Evolutionary conservation across 2,113 vertebrate species (phyloP).

Genomic region (Serinus canaria): DNA sequence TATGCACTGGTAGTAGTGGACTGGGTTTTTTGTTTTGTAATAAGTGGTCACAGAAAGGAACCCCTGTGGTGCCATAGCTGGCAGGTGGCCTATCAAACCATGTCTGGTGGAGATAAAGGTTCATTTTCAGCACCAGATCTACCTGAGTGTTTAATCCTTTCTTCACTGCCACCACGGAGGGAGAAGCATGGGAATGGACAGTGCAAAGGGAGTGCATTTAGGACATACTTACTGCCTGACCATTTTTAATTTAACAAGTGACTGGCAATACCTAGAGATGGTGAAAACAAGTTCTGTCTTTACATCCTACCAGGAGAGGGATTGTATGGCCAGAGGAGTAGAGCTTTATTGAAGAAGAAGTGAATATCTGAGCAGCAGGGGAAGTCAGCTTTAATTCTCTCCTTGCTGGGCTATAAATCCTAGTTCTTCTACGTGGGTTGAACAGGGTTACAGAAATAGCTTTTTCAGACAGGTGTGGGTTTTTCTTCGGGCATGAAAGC

Average conservation of each 20-base stretch:
- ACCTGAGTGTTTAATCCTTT: background rate
- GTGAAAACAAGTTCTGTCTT: background rate
- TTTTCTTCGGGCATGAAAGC: background rate
- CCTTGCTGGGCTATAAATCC: background rate
- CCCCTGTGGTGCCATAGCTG: background rate
- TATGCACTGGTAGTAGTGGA: background rate
- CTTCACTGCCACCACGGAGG: accelerated
- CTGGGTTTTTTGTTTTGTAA: background rate
- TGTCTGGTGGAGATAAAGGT: background rate
- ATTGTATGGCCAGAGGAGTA: background rate
- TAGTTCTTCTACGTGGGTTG: background rate
- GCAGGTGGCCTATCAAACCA: background rate
- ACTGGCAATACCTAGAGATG: background rate
- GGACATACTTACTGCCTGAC: background rate
- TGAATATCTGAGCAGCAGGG: background rate
- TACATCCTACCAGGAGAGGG: background rate
- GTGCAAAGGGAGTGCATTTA: background rate
- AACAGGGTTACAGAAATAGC: background rate
- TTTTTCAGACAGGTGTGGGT: background rate
- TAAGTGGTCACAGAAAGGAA: background rate
- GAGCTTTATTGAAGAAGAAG: background rate
- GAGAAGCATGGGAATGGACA: background rate
- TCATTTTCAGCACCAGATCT: background rate
- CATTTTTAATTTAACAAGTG: background rate
- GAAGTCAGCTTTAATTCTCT: background rate